Conservation (phyloP, 2,113 vertebrate species). For the Cacatua alba region DNA sequence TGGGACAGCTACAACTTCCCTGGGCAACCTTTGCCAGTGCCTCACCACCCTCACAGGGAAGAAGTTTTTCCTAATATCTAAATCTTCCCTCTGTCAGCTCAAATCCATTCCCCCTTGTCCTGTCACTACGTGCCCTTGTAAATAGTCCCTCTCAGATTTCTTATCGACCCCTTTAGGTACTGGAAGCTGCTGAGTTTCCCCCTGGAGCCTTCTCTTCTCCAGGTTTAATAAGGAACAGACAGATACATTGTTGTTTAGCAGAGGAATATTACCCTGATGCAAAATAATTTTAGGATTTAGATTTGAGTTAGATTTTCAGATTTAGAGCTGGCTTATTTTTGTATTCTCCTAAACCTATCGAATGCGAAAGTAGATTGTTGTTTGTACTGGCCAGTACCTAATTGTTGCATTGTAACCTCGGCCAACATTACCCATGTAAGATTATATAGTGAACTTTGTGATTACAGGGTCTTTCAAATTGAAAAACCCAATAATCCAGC, state of each 20-base stretch:
- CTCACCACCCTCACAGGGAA: background rate
- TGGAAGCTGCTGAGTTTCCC: background rate
- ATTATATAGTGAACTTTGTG: background rate
- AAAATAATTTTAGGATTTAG: background rate
- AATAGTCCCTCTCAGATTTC: background rate
- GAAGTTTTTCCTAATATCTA: background rate
- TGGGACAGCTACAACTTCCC: background rate
- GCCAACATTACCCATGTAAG: too few species aligned
- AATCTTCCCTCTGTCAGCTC: background rate
- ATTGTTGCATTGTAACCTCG: background rate
- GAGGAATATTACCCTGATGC: background rate
- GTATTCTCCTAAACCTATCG: background rate
- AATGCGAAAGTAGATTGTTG: background rate
- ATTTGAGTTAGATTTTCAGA: background rate
- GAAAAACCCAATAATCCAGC: background rate
- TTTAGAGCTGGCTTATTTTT: background rate
- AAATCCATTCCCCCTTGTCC: background rate
- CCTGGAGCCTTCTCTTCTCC: background rate
- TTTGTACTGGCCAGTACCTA: background rate
- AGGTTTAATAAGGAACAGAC: background rate
- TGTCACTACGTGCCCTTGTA: background rate
- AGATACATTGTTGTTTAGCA: background rate
- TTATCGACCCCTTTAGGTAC: background rate
- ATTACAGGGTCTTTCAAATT: background rate
- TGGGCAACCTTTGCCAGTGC: background rate